These are phyloP conservation scores for Laterallus jamaicensis DNA, from an alignment of 2,113 vertebrate species.

Conservation along the genomic window DNA sequence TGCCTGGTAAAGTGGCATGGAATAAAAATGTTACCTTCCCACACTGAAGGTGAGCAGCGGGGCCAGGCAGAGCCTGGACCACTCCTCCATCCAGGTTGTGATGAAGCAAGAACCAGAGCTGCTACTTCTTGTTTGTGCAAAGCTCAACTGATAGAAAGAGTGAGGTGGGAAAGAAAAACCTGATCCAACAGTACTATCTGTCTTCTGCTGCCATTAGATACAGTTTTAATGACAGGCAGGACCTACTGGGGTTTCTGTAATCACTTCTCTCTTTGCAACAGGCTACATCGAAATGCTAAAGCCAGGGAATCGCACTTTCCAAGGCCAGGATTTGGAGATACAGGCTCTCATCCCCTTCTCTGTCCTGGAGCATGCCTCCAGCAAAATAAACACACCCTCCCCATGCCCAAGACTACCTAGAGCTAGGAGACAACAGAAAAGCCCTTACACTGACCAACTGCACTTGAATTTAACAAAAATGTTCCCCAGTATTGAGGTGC, in stretches of 20 bases:
- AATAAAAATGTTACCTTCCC: not conserved
- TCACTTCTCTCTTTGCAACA: not conserved
- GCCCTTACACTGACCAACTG: not conserved
- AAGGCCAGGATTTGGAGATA: not conserved
- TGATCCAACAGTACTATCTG: not conserved
- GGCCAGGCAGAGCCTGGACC: not conserved
- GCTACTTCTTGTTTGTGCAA: not conserved
- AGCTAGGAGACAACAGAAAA: not conserved
- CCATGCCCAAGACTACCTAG: not conserved
- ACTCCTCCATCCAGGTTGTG: not conserved
- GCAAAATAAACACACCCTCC: not conserved
- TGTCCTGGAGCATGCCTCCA: not conserved
- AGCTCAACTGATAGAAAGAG: fast-evolving
- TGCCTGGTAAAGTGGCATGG: slow-evolving; percentile 36
- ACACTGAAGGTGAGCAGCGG: not conserved
- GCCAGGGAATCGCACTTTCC: not conserved
- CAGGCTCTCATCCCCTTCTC: not conserved
- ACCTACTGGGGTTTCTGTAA: not conserved
- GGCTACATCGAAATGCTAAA: not conserved
- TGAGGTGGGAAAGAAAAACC: not conserved
- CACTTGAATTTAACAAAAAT: not conserved
- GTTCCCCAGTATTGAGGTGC: not conserved
- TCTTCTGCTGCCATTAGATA: not conserved
- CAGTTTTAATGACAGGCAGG: not conserved
- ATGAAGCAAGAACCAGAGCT: not conserved